phyloP scores from a whole-genome alignment of 2,113 vertebrate genomes.

The Plecotus auritus region DNA sequence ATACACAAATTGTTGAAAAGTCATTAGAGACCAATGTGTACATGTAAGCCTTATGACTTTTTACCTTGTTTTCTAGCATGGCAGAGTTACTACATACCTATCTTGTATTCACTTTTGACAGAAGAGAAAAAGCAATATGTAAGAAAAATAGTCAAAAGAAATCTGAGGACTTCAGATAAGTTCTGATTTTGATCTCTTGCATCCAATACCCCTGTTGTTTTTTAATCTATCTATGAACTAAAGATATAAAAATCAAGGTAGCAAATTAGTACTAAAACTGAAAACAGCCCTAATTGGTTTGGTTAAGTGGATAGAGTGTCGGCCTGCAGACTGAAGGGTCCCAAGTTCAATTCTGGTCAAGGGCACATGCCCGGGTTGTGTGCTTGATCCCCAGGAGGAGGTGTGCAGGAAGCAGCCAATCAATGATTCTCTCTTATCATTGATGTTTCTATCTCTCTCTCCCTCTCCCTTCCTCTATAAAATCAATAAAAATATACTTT shows the following conservation, averaged over 20 bases:
- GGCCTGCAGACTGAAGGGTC: too few species aligned
- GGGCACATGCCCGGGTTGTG: too few species aligned
- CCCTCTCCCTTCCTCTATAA: too few species aligned
- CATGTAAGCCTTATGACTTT: neutral
- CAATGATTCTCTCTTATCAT: too few species aligned
- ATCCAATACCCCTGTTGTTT: accelerated
- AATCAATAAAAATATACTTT: too few species aligned
- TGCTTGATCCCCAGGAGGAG: too few species aligned
- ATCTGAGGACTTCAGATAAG: neutral
- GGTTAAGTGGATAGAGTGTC: too few species aligned
- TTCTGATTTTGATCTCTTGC: neutral
- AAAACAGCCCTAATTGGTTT: neutral
- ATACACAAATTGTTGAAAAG: neutral
- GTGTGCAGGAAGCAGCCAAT: too few species aligned
- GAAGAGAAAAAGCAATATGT: neutral
- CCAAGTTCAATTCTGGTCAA: too few species aligned
- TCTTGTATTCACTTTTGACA: neutral
- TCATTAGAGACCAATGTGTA: too few species aligned
- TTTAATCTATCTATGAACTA: neutral
- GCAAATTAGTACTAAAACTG: neutral
- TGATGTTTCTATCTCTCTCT: too few species aligned
- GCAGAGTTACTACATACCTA: neutral
- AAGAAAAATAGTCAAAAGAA: neutral
- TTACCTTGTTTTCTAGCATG: neutral
- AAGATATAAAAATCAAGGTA: neutral